A percentile compares a stretch with the other conserved stretches of the same genome.
phyloP scores from a whole-genome alignment of 2,113 vertebrate genomes.

The Diphyllodes magnificus region DNA sequence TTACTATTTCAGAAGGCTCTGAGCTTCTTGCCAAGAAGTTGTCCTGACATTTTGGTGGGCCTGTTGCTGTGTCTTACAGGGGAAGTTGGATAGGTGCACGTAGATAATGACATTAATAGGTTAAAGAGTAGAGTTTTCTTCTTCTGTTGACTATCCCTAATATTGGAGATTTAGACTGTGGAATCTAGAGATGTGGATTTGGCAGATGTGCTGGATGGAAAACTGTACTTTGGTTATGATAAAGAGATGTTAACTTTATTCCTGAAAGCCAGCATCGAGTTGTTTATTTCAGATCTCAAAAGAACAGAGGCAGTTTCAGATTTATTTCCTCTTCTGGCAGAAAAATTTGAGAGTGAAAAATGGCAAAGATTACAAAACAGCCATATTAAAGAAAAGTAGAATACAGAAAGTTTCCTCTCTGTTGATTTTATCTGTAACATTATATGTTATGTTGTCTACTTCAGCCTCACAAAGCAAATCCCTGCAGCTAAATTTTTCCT shows the following conservation, averaged over 20 bases:
- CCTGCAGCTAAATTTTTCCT: neutral
- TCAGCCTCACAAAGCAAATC: neutral
- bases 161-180: neutral
- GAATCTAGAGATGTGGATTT: neutral
- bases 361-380: neutral
- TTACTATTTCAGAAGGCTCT: neutral
- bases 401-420: neutral
- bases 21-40: neutral
- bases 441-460: neutral
- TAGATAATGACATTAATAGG: neutral
- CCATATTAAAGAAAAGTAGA: neutral
- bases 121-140: neutral
- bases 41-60: neutral
- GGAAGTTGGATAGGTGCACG: neutral
- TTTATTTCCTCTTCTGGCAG: conserved; percentile 33
- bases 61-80: neutral
- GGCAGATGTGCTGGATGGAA: neutral
- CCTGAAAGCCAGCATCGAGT: neutral
- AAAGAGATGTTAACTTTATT: neutral
- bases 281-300: neutral
- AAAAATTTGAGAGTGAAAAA: neutral
- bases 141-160: neutral
- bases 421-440: neutral
- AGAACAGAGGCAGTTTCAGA: neutral
- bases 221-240: neutral